These are phyloP conservation scores for Podarcis raffonei DNA, from an alignment of 2,113 vertebrate genomes.

Conservation along the genomic window DNA sequence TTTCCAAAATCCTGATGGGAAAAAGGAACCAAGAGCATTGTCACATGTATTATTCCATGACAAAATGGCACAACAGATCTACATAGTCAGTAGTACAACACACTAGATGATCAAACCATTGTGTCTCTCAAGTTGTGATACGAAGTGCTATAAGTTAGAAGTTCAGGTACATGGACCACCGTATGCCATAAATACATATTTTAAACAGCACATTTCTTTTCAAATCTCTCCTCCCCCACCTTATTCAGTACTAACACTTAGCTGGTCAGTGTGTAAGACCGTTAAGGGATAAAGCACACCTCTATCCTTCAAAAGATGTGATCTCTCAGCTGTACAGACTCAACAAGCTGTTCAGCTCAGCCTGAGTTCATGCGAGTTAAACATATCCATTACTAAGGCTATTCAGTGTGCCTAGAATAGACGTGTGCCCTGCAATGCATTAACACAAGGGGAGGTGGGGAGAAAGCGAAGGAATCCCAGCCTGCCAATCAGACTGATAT, in stretches of 20 bases:
- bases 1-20: neutral
- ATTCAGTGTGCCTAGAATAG: slow-evolving; percentile 53
- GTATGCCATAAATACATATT: neutral
- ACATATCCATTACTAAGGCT: slow-evolving; percentile 40
- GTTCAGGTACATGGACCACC: neutral
- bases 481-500: slow-evolving; percentile 69
- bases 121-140: neutral
- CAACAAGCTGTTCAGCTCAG: slow-evolving; percentile 35
- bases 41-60: neutral
- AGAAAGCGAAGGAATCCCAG: slow-evolving; percentile 35
- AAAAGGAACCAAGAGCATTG: neutral
- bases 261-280: neutral
- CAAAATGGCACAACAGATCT: neutral
- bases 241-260: slow-evolving; percentile 9
- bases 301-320: slow-evolving; percentile 23
- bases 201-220: neutral
- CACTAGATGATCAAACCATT: neutral
- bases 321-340: neutral
- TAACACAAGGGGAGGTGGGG: slow-evolving; percentile 39
- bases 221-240: neutral
- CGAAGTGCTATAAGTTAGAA: neutral
- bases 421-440: slow-evolving; percentile 42
- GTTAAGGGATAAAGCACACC: neutral
- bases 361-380: slow-evolving; percentile 44
- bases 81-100: neutral